Evolutionary conservation across 2,888 invertebrate genomes (phyloP), one percentile per base, ranked within the genome.

Genomic region (Himalopsyche kuldschensis): DNA sequence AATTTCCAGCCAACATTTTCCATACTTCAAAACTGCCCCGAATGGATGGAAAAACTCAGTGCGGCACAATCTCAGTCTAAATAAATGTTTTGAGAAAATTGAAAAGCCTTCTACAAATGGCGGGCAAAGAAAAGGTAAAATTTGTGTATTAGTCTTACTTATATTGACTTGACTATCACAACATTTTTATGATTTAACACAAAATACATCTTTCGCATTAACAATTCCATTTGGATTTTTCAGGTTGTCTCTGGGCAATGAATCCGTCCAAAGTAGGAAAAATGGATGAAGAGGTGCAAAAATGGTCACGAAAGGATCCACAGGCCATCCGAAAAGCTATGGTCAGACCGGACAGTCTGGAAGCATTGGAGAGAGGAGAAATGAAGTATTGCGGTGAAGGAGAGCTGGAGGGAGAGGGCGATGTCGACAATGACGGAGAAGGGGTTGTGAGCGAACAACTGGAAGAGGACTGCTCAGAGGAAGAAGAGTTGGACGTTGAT

Each of bases 31-130:
- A 91, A 98, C 98, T 0, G 99, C 99, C 11, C 99, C 98, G 30
- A 97, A 96, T 89, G 99, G 99, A 20, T 99, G 99, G 99, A 99
- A 99, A 91, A 99, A 99, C 90, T 99, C 99, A 4, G 99, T 99
- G 0, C 93, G 99, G 87, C 99, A 99, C 90, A 99, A 99, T 91
- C 92, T 99, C 87, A 98, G 98, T 87, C 90, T 99, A 87, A 99
- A 99, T 91, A 99, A 99, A 91, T 99, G 99, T 91, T 99, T 99
- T 90, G 98, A 98, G 89, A 99, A 99, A 90, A 98, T 99, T 86
- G 98, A 99, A 89, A 97, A 98, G 88, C 98, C 98, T 0, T 95
- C 96, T 0, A 95, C 96, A 76, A 97, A 96, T 89, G 96, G 96
- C 35, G 94, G 95, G 88, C 96, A 97, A 90, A 93, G 97, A 87